Base-by-base conservation (phyloP, 2,113 vertebrate species). In the Ictalurus punctatus region DNA sequence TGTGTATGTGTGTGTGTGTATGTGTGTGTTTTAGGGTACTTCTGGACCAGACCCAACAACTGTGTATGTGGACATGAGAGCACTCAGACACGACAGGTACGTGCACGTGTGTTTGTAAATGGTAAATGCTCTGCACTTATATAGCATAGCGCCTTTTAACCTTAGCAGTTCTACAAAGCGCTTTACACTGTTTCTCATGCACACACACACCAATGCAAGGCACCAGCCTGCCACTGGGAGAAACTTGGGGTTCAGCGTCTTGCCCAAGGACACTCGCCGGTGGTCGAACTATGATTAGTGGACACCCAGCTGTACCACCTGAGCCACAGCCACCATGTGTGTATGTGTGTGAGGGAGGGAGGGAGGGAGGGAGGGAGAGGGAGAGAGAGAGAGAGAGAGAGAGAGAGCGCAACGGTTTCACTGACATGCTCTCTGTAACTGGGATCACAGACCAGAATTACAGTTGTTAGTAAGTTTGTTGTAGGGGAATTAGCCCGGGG, bases 21-120 rank as follows among this genome's bases (percentile, higher is more conserved):
- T 71, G 48, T 89, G 4, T 91, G 73, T 92, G 92, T 97, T 95
- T 86, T 96, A 99, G 98, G 98, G 98, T 78, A 99, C 98, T 4
- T 99, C 98, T 23, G 98, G 98, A 95, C 98, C 98, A 1, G 98
- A 99, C 91, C 98, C 98, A 9, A 99, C 98, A 21, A 99, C 98
- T 14, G 98, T 99, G 91, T 99, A 97, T 56, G 98, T 99, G 93
- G 98, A 99, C 95, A 99, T 99, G 98, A 96, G 98, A 91, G 98
- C 98, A 48, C 96, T 99, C 91, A 96, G 98, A 88, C 98, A 99
- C 0, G 98, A 99, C 97, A 98, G 98, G 98, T 99, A 93, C 91
- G 94, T 40, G 56, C 58, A 48, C 59, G 17, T 89, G 56, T 85
- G 61, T 34, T n/a, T 34, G 67, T 10, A 52, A 52, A 10, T 52